Conservation (phyloP, 2,113 vertebrate species). For the Hucho hucho region DNA sequence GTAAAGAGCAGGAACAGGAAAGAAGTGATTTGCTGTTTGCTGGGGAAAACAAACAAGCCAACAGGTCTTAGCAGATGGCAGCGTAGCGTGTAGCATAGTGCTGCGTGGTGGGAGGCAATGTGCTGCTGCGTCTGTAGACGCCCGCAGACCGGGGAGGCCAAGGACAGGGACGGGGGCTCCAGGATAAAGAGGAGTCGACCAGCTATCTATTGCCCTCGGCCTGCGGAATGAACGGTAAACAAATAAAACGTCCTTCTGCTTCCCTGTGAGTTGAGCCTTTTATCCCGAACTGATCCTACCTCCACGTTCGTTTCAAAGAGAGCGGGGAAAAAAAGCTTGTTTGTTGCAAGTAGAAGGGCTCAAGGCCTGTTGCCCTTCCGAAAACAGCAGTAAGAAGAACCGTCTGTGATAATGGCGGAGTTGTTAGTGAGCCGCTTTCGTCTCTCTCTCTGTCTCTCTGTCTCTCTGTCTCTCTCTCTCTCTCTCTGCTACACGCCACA, state of each 20-base stretch:
- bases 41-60: conserved; percentile 97
- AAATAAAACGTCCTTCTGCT: conserved; percentile 70
- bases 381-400: conserved; percentile 61
- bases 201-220: conserved; percentile 63
- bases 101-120: conserved; percentile 30
- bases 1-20: conserved; percentile 93
- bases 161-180: conserved; percentile 55
- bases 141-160: conserved; percentile 42
- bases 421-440: conserved; percentile 59
- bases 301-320: conserved; percentile 59
- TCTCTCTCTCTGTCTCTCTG: conserved; percentile 20
- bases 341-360: conserved; percentile 60
- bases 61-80: conserved; percentile 98
- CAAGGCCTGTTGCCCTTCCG: conserved; percentile 56
- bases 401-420: conserved; percentile 54
- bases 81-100: conserved; percentile 71
- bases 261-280: conserved; percentile 67
- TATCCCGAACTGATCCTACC: conserved; percentile 63
- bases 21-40: conserved; percentile 98
- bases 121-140: too few species aligned
- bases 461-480: conserved; percentile 35
- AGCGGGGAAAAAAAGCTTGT: conserved; percentile 25
- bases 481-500: conserved; percentile 14
- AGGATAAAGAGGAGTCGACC: conserved; percentile 65
- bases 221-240: conserved; percentile 69